phyloP scores from a whole-genome alignment of 2,888 invertebrate genomes.

The Drosophila hamatofila region DNA sequence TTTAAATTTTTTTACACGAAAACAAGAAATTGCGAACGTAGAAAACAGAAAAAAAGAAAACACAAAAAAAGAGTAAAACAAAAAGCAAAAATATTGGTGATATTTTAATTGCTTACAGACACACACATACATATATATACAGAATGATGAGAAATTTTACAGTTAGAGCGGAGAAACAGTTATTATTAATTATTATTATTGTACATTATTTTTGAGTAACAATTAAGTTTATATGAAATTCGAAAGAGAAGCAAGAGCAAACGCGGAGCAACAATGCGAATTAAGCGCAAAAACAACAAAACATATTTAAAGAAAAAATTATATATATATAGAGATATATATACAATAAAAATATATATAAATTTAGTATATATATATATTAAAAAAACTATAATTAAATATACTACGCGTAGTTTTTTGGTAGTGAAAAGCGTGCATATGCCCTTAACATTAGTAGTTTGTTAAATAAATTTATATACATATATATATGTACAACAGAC shows the following conservation, averaged over 20 bases:
- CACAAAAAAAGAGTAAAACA: constrained; percentile 55
- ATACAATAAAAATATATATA: constrained; percentile 43
- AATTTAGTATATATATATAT: constrained; percentile 39
- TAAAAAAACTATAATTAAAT: constrained; percentile 47
- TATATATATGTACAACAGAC: constrained; percentile 23
- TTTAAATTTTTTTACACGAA: constrained; percentile 69
- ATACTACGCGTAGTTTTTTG: constrained; percentile 77
- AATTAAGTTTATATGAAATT: constrained; percentile 56
- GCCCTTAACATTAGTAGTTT: constrained; percentile 76
- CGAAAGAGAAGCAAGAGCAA: constrained; percentile 20
- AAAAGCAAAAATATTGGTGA: constrained; percentile 75
- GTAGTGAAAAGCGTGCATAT: constrained; percentile 69
- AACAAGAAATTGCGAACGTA: constrained; percentile 41
- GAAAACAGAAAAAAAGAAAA: constrained; percentile 27
- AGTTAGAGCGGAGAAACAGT: constrained; percentile 33
- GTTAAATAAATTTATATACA: constrained; percentile 78
- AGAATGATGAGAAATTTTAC: constrained; percentile 21
- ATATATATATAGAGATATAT: constrained; percentile 36
- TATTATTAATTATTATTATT: constrained; percentile 60
- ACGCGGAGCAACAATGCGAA: constrained; percentile 53
- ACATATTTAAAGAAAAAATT: constrained; percentile 49
- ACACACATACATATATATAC: constrained; percentile 39
- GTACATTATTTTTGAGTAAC: constrained; percentile 62
- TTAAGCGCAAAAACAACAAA: constrained; percentile 47
- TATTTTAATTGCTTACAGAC: constrained; percentile 72